A percentile compares a stretch with the other conserved stretches of the same genome.
Conservation (phyloP, 2,113 vertebrate genomes). For the Opisthocomus hoazin region DNA sequence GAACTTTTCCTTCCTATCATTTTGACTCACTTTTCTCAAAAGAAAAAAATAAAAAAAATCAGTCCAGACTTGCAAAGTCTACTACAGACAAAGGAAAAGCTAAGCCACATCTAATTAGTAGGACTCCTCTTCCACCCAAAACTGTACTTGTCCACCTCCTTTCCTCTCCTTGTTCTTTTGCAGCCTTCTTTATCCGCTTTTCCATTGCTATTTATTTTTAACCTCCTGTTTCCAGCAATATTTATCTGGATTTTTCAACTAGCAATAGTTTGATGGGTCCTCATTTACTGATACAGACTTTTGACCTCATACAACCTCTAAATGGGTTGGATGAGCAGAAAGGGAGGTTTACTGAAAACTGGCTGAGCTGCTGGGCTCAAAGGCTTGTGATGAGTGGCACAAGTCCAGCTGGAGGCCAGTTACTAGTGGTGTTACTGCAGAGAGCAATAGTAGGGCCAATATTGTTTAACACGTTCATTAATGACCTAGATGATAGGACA, state of each 20-base stretch:
- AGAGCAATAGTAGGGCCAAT: background rate
- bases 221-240: background rate
- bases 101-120: background rate
- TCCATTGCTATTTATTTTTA: background rate
- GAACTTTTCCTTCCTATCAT: background rate
- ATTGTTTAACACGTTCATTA: background rate
- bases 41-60: background rate
- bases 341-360: background rate
- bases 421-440: background rate
- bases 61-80: background rate
- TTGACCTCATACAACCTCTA: background rate
- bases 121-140: background rate
- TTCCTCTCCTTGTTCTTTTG: background rate
- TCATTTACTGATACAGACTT: background rate
- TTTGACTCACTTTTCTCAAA: background rate
- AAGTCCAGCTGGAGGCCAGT: background rate
- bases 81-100: background rate
- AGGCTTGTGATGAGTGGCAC: background rate
- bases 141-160: background rate
- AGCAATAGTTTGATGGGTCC: background rate
- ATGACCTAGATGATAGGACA: background rate
- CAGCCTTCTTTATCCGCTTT: background rate
- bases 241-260: background rate
- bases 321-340: background rate
- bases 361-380: background rate